Percentiles rank a stretch among this genome's conserved stretches.
These are phyloP conservation scores for Furnarius figulus DNA, from an alignment of 2,113 vertebrate species.

Conservation along the genomic window DNA sequence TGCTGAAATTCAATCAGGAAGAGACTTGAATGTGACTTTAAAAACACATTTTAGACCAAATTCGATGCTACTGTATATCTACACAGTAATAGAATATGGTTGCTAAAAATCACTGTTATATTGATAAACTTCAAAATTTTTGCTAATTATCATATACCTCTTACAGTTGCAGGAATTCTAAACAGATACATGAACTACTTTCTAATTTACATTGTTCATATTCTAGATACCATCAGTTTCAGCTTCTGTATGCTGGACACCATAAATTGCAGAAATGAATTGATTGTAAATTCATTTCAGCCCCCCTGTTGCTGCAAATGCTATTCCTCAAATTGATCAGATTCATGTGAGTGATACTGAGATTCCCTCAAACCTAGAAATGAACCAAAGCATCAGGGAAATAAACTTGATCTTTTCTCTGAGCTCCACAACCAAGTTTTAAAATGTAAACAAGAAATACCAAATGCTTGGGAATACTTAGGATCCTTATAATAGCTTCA, in stretches of 20 bases:
- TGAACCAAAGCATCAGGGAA: background rate
- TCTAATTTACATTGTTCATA: background rate
- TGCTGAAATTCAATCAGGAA: background rate
- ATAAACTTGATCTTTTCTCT: background rate
- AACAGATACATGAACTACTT: background rate
- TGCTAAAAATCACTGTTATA: background rate
- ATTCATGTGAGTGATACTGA: background rate
- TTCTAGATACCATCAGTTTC: background rate
- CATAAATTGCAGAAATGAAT: background rate
- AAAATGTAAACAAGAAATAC: background rate
- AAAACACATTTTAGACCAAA: background rate
- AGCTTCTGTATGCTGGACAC: background rate
- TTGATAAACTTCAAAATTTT: background rate
- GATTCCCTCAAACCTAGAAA: background rate
- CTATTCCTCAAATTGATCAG: background rate
- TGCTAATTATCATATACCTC: background rate
- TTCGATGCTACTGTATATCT: background rate
- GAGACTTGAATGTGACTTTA: background rate
- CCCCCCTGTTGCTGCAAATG: background rate
- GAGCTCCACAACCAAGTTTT: background rate
- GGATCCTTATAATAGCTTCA: background rate
- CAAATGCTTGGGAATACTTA: background rate
- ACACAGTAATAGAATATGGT: background rate
- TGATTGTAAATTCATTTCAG: background rate
- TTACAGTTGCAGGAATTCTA: background rate